A percentile compares a stretch with the other conserved stretches of the same genome.
These are phyloP conservation scores for Semotilus atromaculatus DNA, from an alignment of 2,797 vertebrate species.

Conservation along the genomic window DNA sequence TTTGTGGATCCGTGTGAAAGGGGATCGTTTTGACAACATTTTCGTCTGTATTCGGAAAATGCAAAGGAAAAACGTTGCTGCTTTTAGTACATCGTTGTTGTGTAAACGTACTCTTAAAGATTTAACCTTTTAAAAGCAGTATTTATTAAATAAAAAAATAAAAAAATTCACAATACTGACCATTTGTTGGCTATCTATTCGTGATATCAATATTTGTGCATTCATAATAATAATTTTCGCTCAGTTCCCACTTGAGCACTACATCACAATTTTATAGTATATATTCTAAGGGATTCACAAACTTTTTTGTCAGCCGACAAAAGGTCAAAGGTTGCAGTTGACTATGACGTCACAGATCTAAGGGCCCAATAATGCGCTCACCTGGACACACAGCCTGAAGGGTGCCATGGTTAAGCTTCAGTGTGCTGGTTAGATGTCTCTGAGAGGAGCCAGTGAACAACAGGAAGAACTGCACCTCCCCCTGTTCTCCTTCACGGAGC, in stretches of 20 bases:
- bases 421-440: slow-evolving; percentile 89
- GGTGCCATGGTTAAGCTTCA: slow-evolving; percentile 84
- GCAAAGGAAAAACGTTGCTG: too few relatives aligned
- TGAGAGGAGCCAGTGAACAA: slow-evolving; percentile 90
- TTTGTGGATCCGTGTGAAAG: too few relatives aligned
- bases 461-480: slow-evolving; percentile 90
- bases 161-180: background rate
- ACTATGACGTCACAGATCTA: background rate
- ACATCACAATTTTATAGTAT: background rate
- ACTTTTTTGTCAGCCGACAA: too few relatives aligned
- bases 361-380: slow-evolving; percentile 67
- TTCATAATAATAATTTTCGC: background rate
- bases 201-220: background rate
- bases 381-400: slow-evolving; percentile 92
- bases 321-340: background rate
- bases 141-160: too few relatives aligned
- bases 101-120: too few relatives aligned
- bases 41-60: too few relatives aligned
- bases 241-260: background rate
- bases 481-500: slow-evolving; percentile 72
- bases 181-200: background rate
- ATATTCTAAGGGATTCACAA: background rate
- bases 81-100: too few relatives aligned
- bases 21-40: too few relatives aligned
- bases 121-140: too few relatives aligned